A percentile compares a stretch with the other conserved stretches of the same genome.
Evolutionary conservation across 2,888 invertebrate species (phyloP).

Genomic region (Drosophila atroscutellata): DNA sequence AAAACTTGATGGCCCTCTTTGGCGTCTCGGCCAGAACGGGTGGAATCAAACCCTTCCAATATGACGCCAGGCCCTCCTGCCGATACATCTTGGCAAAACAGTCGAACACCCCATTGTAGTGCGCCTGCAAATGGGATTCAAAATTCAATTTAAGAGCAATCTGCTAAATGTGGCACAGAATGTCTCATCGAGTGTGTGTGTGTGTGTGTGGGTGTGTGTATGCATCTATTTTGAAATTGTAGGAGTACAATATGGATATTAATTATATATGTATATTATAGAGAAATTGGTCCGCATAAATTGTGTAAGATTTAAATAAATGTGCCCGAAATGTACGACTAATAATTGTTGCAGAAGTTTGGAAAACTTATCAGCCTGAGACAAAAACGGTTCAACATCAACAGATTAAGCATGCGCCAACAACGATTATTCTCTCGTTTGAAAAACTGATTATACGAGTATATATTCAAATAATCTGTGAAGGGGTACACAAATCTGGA

Average conservation of each 20-base stretch:
- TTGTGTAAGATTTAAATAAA: too few species aligned
- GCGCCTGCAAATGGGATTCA: constrained; percentile 70
- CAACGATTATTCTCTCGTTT: not conserved
- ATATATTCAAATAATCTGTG: not conserved
- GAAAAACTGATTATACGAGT: too few species aligned
- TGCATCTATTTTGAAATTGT: constrained; percentile 44
- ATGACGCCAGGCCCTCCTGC: constrained; percentile 92
- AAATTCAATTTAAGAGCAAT: not conserved
- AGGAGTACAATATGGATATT: not conserved
- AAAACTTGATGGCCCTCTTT: constrained; percentile 96
- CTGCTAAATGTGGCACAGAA: constrained; percentile 1
- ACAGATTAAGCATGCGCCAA: not conserved
- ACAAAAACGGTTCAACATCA: not conserved
- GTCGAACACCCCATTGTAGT: constrained; percentile 92
- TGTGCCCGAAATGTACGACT: not conserved
- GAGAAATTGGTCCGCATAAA: too few species aligned
- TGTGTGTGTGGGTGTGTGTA: not conserved
- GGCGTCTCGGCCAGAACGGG: constrained; percentile 98
- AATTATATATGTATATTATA: not conserved
- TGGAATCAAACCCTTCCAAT: constrained; percentile 97
- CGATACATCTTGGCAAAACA: constrained; percentile 95
- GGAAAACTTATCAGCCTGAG: constrained; percentile 4
- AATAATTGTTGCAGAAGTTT: too few species aligned
- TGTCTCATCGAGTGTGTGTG: constrained; percentile 1
- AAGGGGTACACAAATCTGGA: not conserved